phyloP scores from a whole-genome alignment of 1,140 invertebrate species.

The Thaumetopoea pityocampa region DNA sequence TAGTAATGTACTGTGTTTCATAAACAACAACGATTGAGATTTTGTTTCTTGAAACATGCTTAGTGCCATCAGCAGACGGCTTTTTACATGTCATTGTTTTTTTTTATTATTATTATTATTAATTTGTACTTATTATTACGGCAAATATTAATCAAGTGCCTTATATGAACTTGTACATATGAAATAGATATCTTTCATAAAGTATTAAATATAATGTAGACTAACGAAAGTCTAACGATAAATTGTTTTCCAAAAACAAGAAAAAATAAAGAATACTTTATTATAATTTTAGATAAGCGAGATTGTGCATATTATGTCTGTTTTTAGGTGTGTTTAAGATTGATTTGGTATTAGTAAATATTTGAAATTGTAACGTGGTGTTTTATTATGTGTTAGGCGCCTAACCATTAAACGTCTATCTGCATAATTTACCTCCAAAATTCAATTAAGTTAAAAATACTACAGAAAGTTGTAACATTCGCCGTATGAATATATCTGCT shows the following conservation, averaged over 20 bases:
- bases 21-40: slow-evolving; percentile 25
- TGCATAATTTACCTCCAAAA: too few relatives aligned
- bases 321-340: slow-evolving; percentile 74
- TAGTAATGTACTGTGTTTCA: slow-evolving; percentile 56
- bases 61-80: slow-evolving; percentile 64
- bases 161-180: slow-evolving; percentile 70
- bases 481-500: too few relatives aligned
- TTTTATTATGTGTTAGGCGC: slow-evolving; percentile 33
- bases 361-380: slow-evolving; percentile 44
- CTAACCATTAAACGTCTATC: too few relatives aligned
- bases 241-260: slow-evolving; percentile 69
- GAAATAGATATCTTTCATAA: slow-evolving; percentile 59
- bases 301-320: slow-evolving; percentile 75
- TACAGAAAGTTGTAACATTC: too few relatives aligned
- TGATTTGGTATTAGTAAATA: slow-evolving; percentile 75
- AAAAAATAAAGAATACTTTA: slow-evolving; percentile 45
- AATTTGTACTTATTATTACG: slow-evolving; percentile 66
- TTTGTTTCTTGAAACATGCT: slow-evolving; percentile 58
- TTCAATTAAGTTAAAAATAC: too few relatives aligned
- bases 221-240: slow-evolving; percentile 50
- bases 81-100: slow-evolving; percentile 48
- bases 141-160: slow-evolving; percentile 62
- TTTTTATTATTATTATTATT: slow-evolving; percentile 31
- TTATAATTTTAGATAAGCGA: slow-evolving; percentile 65
- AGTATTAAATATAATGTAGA: slow-evolving; percentile 68